Conservation (phyloP, 1,140 invertebrate species). For the Aphaenogaster ashmeadi region DNA sequence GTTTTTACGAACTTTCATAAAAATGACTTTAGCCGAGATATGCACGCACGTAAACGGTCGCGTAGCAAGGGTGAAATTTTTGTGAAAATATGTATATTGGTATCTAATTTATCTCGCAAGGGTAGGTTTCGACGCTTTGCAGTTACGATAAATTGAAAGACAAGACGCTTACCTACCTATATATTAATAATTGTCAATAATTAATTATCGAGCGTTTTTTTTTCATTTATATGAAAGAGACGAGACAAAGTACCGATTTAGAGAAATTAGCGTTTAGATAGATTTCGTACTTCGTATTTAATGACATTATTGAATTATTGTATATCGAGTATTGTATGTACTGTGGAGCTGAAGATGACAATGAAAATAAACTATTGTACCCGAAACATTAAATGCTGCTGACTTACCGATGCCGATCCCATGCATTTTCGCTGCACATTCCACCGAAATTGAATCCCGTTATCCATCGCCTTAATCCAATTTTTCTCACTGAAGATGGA, state of each 20-base stretch:
- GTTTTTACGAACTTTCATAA: constrained; percentile 63
- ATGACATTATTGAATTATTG: constrained; percentile 77
- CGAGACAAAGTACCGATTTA: constrained; percentile 72
- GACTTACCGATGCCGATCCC: constrained; percentile 6
- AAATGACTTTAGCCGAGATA: constrained; percentile 23
- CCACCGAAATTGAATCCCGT: neutral
- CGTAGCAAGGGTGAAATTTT: constrained; percentile 57
- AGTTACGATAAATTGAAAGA: constrained; percentile 39
- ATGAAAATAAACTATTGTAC: constrained; percentile 79
- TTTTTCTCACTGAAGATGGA: neutral
- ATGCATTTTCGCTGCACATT: neutral
- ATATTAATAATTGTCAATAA: constrained; percentile 57
- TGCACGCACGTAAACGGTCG: neutral
- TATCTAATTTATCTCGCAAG: constrained; percentile 63
- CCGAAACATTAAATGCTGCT: constrained; percentile 40
- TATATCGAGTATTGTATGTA: constrained; percentile 78
- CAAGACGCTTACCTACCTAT: constrained; percentile 61
- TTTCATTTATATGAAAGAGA: constrained; percentile 67
- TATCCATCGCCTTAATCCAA: neutral
- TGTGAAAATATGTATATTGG: constrained; percentile 56
- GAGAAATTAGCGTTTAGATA: constrained; percentile 75
- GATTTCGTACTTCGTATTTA: constrained; percentile 81
- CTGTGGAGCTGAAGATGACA: constrained; percentile 71
- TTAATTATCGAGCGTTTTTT: constrained; percentile 70
- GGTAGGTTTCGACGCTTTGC: constrained; percentile 64